Base-by-base conservation (phyloP, 2,113 vertebrate species). In the Mormyrus lacerda region DNA sequence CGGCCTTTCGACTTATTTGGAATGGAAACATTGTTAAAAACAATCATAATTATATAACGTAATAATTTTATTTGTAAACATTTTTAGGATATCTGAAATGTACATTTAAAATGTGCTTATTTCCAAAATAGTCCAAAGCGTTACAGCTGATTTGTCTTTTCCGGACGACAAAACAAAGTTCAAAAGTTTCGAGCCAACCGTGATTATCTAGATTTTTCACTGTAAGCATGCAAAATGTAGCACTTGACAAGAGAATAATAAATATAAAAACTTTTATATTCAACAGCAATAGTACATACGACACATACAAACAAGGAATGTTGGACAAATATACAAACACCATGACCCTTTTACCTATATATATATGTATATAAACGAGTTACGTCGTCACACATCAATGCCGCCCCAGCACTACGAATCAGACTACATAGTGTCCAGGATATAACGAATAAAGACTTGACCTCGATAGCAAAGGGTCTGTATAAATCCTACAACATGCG, bases 351-450 rank as follows among this genome's bases (percentile, higher is more conserved):
- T 94, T 96, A 94, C 96, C 95, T 95, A 93, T 94, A 17, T 51
- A 51, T 51, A 17, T 51, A 4, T 51, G 17, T 51, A 53, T 53
- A 96, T 92, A 95, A 91, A 96, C 95, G 93, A 95, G 95, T 96
- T 96, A 97, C 84, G 51, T 85, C 42, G 92, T 93, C 92, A 96
- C 97, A 97, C 97, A 97, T 94, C 97, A 97, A 98, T 97, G 95
- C 24, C 79, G 95, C 94, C 94, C 93, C 94, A 94, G 92, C 93
- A 97, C 97, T 98, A 98, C 96, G 97, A 96, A 97, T 98, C 97
- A 99, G 98, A 99, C 98, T 99, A 99, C 98, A 99, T 98, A 99
- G 98, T 99, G 98, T 99, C 98, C 98, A 97, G 97, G 97, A 97
- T 98, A 98, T 97, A 97, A 97, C 97, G 96, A 96, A 95, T 98